These are phyloP conservation scores for Diachrysia chrysitis DNA, from an alignment of 2,888 invertebrate species.

Conservation along the genomic window DNA sequence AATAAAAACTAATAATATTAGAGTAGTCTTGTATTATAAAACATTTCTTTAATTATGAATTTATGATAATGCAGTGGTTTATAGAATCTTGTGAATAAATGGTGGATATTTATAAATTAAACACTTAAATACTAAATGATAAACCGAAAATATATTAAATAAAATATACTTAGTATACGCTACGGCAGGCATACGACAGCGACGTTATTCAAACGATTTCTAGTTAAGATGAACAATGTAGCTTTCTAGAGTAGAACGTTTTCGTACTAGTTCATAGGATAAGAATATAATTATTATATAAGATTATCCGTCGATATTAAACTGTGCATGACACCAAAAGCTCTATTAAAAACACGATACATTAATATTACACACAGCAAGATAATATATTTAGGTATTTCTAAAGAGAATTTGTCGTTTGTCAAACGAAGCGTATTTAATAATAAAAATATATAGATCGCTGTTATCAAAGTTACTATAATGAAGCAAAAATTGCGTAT, in stretches of 20 bases:
- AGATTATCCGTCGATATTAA: constrained; percentile 23
- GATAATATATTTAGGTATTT: constrained; percentile 43
- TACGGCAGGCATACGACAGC: constrained; percentile 43
- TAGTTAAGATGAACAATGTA: constrained; percentile 38
- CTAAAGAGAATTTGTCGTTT: constrained; percentile 50
- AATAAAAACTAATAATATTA: constrained; percentile 72
- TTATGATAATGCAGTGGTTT: constrained; percentile 54
- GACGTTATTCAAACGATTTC: constrained; percentile 21
- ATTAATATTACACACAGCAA: constrained; percentile 46
- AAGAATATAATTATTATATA: constrained; percentile 48
- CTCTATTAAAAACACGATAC: constrained; percentile 56
- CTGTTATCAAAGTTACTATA: constrained; percentile 44
- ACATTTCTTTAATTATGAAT: constrained; percentile 56
- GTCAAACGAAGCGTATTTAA: constrained; percentile 37
- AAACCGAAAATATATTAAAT: constrained; percentile 64
- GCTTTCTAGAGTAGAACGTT: constrained; percentile 32
- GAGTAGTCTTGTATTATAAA: constrained; percentile 76
- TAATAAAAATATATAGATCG: constrained; percentile 37
- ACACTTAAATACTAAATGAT: constrained; percentile 69
- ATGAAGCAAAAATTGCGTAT: constrained; percentile 40
- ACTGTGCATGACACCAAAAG: constrained; percentile 54
- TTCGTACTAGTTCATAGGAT: constrained; percentile 44
- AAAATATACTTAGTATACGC: constrained; percentile 59
- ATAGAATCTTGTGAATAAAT: constrained; percentile 68
- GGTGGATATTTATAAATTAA: constrained; percentile 73